Evolutionary conservation across 2,888 invertebrate genomes (phyloP).

Genomic region (Acanthosepion pharaonis): DNA sequence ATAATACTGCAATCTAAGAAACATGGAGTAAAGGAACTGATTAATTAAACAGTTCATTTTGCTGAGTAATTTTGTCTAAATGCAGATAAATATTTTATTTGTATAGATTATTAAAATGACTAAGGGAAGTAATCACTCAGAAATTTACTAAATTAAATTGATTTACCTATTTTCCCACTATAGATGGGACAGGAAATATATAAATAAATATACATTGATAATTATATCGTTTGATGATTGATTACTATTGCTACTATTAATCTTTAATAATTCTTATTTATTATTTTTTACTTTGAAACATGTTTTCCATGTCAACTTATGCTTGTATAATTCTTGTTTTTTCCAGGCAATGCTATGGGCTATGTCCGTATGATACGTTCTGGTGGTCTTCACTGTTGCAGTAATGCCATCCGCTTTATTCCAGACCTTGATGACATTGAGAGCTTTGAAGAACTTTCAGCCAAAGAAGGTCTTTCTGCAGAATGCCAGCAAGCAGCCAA

Average conservation of each 20-base stretch:
- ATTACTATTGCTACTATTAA: background rate
- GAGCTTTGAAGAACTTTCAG: constrained; percentile 80
- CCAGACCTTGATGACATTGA: constrained; percentile 84
- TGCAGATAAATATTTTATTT: too few species aligned
- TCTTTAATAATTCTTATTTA: background rate
- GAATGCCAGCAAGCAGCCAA: constrained; percentile 77
- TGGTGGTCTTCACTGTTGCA: constrained; percentile 92
- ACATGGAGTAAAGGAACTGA: too few species aligned
- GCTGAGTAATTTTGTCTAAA: too few species aligned
- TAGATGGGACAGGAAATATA: too few species aligned
- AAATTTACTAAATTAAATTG: too few species aligned
- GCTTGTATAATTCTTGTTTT: background rate
- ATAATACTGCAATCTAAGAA: too few species aligned
- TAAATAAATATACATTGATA: too few species aligned
- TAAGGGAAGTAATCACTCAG: too few species aligned
- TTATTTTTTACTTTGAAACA: background rate
- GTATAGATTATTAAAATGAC: too few species aligned
- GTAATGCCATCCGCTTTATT: constrained; percentile 91
- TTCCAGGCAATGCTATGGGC: constrained; percentile 89
- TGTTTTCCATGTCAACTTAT: background rate
- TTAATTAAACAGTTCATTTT: too few species aligned
- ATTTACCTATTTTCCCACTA: too few species aligned
- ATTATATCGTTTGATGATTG: too few species aligned
- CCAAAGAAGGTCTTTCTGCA: constrained; percentile 79
- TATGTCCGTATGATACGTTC: constrained; percentile 94